Conservation (phyloP, 2,797 vertebrate species). For the Gymnocypris eckloni region DNA sequence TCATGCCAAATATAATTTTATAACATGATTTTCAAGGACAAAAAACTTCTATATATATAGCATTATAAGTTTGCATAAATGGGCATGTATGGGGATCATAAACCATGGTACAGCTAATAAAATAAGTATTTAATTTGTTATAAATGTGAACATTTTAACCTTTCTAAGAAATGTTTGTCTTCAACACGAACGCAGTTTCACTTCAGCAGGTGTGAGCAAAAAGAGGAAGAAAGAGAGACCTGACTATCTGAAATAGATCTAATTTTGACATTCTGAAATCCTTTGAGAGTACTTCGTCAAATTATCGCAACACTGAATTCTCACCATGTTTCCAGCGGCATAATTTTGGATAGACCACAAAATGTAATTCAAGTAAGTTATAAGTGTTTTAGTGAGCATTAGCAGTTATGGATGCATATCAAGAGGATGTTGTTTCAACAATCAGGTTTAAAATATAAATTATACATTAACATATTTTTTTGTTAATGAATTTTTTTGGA, state of each 20-base stretch:
- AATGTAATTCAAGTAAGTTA: background rate
- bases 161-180: background rate
- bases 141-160: background rate
- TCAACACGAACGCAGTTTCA: background rate
- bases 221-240: slow-evolving; percentile 14
- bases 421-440: background rate
- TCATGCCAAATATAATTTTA: too few relatives aligned
- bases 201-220: slow-evolving; percentile 24
- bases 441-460: background rate
- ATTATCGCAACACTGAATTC: background rate
- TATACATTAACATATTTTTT: background rate
- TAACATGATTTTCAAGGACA: too few relatives aligned
- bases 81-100: too few relatives aligned
- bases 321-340: background rate
- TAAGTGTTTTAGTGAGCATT: background rate
- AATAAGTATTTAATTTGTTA: background rate
- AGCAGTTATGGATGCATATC: too few relatives aligned
- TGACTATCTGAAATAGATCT: background rate
- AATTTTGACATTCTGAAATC: slow-evolving; percentile 3
- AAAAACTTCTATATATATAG: too few relatives aligned
- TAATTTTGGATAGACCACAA: background rate
- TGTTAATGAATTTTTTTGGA: too few relatives aligned
- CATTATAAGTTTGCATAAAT: too few relatives aligned
- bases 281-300: background rate
- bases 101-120: too few relatives aligned